Conservation (phyloP, 2,113 vertebrate species). For the Platichthys flesus region DNA sequence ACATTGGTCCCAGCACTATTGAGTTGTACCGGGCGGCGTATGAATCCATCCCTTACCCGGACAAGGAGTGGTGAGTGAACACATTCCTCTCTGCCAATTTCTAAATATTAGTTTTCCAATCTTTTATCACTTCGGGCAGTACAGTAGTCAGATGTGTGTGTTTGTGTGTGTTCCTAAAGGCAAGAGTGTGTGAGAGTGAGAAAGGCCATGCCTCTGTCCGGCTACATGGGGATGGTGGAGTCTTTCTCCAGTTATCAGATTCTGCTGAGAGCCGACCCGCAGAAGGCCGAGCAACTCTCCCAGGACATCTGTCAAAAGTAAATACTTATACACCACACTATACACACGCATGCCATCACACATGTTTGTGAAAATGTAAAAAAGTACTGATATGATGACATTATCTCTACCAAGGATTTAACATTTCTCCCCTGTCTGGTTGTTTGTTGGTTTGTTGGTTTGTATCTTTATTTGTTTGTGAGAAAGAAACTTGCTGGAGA, state of each 20-base stretch:
- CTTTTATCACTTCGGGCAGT: too few relatives aligned
- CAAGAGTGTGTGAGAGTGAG: constrained; percentile 62
- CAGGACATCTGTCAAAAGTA: constrained; percentile 81
- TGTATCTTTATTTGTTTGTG: too few relatives aligned
- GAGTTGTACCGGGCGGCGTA: constrained; percentile 76
- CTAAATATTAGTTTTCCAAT: too few relatives aligned
- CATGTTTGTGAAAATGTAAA: too few relatives aligned
- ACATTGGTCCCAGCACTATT: constrained; percentile 57
- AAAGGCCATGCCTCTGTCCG: constrained; percentile 66
- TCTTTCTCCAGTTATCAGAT: constrained; percentile 83
- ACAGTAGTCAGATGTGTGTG: too few relatives aligned
- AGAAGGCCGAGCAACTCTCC: constrained; percentile 79
- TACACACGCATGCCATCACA: too few relatives aligned
- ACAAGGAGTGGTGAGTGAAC: constrained; percentile 86
- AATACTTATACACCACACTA: not conserved
- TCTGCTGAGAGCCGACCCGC: constrained; percentile 71
- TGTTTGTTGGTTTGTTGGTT: too few relatives aligned
- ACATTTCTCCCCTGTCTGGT: too few relatives aligned
- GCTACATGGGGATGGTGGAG: constrained; percentile 82
- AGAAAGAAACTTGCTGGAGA: too few relatives aligned
- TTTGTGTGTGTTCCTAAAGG: constrained; percentile 33
- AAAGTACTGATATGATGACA: too few relatives aligned
- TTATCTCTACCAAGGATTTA: too few relatives aligned
- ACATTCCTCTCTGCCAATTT: too few relatives aligned
- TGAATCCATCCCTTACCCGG: constrained; percentile 77